Evolutionary conservation across 2,888 invertebrate species (phyloP), one percentile per base, ranked within the genome.

Genomic region (Acholoe squamosa): DNA sequence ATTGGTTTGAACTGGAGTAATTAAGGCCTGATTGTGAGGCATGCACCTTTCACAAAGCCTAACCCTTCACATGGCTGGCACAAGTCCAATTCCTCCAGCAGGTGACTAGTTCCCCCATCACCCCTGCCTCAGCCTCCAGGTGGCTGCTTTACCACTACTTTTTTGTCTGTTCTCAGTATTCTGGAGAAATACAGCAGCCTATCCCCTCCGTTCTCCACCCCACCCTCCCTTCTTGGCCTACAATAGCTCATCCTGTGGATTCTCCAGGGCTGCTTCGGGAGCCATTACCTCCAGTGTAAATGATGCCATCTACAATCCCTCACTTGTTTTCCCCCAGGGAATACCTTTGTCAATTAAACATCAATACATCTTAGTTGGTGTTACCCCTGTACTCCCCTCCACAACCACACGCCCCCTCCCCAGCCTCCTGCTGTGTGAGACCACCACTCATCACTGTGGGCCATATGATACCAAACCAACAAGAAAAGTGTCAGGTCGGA

Each of bases 241-340:
- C 76, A 76, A 28, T 76, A 76, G 25, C 25, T 76, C 76, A 76
- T 31, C 25, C 31, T 14, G 43, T 43, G 43, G 43, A 43, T 43
- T 31, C 71, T 71, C 28, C 28, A 28, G 71, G 25, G 28, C 14
- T 71, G n/a, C 71, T 71, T 1, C 80, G 16, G 43, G 52, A 14
- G 25, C 56, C 86, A 84, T 43, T 84, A 86, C 25, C 54, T 54
- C 56, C 54, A 28, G 86, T 86, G 86, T 56, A 54, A 52, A 52
- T 86, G 86, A 86, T 86, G 52, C 54, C 54, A 86, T 54, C 86
- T 28, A 54, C 86, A 10, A 52, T 86, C 86, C 86, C 33, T 54
- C 54, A 54, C 84, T 25, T 31, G 25, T 25, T 14, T 31, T 28
- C 54, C 56, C 54, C 43, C 80, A 33, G 33, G 43, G 80, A 43